Evolutionary conservation across 2,797 vertebrate species (phyloP), one percentile per base, ranked within the genome.

Genomic region (Tachyglossus aculeatus): DNA sequence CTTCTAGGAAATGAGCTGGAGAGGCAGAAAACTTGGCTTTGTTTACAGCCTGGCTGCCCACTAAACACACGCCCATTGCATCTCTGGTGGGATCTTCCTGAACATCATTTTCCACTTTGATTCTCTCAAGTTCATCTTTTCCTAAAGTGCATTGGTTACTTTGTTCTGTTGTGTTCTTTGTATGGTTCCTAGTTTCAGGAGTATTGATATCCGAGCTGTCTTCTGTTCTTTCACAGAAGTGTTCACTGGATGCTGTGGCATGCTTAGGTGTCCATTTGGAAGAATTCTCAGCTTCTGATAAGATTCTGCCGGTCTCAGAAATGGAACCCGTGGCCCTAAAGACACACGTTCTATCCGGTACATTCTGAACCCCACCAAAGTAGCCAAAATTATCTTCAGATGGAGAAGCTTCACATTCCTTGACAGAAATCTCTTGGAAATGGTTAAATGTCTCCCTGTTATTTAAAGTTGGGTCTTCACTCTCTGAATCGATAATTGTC

Each of bases 261-360:
- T 63, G 56, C 84, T 63, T 22, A 36, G 4, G 52, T 43, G 74
- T 27, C 67, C 58, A 61, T n/a, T 37, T 29, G 57, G 66, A 58
- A 51, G 19, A 51, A 38, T 63, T 55, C 45, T 58, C 62, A n/a
- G 39, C 36, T 67, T 67, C 33, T 39, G 40, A 10, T 13, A 40
- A 59, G 34, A 33, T n/a, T 80, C 50, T 48, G 55, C 25, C 2
- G 51, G 76, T 51, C 31, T 74, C 32, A 34, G 57, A 33, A 63
- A 62, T 24, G 82, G 61, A 4, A 31, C 2, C 34, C 39, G 16
- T 15, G n/a, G n/a, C n/a, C n/a, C n/a, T n/a, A n/a, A 52, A 73
- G 77, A 39, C 19, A 65, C 44, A 53, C 4, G 2, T 0, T 12
- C 48, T 77, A 71, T 44, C 55, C 48, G 39, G 40, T 9, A 24